phyloP scores from a whole-genome alignment of 2,113 vertebrate genomes.

The Hypomesus transpacificus region DNA sequence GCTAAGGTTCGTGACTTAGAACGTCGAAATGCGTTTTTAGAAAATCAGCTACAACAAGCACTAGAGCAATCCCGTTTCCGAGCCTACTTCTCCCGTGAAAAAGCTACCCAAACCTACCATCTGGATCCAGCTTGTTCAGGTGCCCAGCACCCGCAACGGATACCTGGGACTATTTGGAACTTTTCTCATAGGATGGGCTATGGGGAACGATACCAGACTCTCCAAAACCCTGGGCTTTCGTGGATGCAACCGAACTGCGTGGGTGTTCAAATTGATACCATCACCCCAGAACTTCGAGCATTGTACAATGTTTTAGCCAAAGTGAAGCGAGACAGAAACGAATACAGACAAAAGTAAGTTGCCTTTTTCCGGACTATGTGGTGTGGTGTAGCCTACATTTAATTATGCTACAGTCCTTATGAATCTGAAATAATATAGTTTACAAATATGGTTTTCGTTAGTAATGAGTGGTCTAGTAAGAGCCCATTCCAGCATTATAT shows the following conservation, averaged over 20 bases:
- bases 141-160: constrained; percentile 37
- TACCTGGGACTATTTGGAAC: constrained; percentile 73
- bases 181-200: constrained; percentile 65
- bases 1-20: constrained; percentile 73
- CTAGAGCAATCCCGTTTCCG: constrained; percentile 54
- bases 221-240: constrained; percentile 63
- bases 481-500: too few relatives aligned
- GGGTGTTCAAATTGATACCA: constrained; percentile 49
- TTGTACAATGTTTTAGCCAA: constrained; percentile 48
- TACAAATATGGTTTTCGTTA: too few relatives aligned
- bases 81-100: constrained; percentile 61
- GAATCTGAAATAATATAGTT: too few relatives aligned
- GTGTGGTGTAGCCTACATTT: too few relatives aligned
- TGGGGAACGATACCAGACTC: constrained; percentile 64
- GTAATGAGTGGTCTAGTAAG: too few relatives aligned
- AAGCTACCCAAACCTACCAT: constrained; percentile 66
- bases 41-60: constrained; percentile 69
- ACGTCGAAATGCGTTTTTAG: constrained; percentile 71
- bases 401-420: too few relatives aligned
- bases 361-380: too few relatives aligned
- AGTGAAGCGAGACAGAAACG: constrained; percentile 58
- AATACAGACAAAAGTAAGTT: constrained; percentile 58
- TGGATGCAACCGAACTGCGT: constrained; percentile 55
- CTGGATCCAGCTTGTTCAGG: constrained; percentile 13
- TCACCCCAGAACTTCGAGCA: constrained; percentile 50